These are phyloP conservation scores for Procambarus clarkii DNA, from an alignment of 1,140 invertebrate genomes.

Conservation along the genomic window DNA sequence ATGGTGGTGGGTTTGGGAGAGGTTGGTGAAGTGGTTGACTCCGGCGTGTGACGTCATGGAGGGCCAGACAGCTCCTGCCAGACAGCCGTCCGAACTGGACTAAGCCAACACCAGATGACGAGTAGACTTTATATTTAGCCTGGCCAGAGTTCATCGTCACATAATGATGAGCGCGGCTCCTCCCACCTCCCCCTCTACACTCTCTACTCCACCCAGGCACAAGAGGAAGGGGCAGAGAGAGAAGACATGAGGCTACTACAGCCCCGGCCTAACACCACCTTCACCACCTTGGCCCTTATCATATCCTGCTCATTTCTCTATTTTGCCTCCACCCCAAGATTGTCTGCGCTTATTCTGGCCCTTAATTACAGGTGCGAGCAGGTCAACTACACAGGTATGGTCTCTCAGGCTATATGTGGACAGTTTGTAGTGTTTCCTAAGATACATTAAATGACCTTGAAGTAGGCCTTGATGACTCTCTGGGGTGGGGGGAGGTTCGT, in stretches of 20 bases:
- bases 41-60: slow-evolving; percentile 25
- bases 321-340: too few relatives aligned
- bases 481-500: not conserved
- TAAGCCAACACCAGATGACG: slow-evolving; percentile 18
- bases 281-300: too few relatives aligned
- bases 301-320: too few relatives aligned
- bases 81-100: slow-evolving; percentile 46
- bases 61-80: slow-evolving; percentile 51
- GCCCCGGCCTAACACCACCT: too few relatives aligned
- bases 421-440: too few relatives aligned
- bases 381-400: too few relatives aligned
- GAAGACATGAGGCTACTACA: too few relatives aligned
- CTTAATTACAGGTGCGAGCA: too few relatives aligned
- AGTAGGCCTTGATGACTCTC: not conserved
- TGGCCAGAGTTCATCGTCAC: not conserved
- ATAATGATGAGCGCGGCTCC: not conserved
- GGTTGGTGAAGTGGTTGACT: slow-evolving; percentile 49
- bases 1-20: not conserved
- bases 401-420: too few relatives aligned
- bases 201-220: not conserved
- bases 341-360: too few relatives aligned
- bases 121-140: not conserved
- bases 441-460: not conserved
- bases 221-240: too few relatives aligned
- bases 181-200: too few relatives aligned